These are phyloP conservation scores for Pipra filicauda DNA, from an alignment of 2,113 vertebrate species.

Conservation along the genomic window DNA sequence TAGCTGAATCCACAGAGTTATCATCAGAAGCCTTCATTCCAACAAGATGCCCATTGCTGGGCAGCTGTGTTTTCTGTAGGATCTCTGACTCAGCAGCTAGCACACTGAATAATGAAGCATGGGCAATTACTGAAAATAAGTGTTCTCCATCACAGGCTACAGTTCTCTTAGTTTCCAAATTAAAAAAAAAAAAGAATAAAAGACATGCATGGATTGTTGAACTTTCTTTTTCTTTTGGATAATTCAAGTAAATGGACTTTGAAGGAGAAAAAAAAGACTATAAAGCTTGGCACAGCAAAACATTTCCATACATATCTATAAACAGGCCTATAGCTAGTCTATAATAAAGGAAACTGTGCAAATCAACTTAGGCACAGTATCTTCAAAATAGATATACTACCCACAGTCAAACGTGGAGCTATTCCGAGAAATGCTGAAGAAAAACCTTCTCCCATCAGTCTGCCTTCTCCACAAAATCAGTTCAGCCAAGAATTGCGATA, in stretches of 20 bases:
- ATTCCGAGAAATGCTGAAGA: neutral
- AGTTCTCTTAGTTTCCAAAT: neutral
- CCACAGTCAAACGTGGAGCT: neutral
- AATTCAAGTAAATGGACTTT: constrained; percentile 63
- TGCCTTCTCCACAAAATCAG: constrained; percentile 6
- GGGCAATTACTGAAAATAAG: neutral
- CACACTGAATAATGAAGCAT: neutral
- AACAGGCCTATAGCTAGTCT: constrained; percentile 38
- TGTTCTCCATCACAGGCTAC: neutral
- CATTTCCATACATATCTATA: constrained; percentile 37
- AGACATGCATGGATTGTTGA: neutral
- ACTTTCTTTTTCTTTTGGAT: constrained; percentile 7
- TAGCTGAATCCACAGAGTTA: neutral
- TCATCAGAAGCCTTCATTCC: neutral
- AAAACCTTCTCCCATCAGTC: neutral
- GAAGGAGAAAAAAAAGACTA: constrained; percentile 4
- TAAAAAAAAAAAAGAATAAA: neutral
- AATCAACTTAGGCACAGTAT: constrained; percentile 40
- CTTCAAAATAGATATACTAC: constrained; percentile 38
- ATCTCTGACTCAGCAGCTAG: neutral
- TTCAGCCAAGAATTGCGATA: neutral
- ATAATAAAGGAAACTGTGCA: constrained; percentile 45
- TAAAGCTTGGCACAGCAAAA: constrained; percentile 39
- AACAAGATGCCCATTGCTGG: neutral
- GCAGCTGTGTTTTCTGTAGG: neutral